phyloP scores from a whole-genome alignment of 2,888 invertebrate species.

The Ectobius pallidus region DNA sequence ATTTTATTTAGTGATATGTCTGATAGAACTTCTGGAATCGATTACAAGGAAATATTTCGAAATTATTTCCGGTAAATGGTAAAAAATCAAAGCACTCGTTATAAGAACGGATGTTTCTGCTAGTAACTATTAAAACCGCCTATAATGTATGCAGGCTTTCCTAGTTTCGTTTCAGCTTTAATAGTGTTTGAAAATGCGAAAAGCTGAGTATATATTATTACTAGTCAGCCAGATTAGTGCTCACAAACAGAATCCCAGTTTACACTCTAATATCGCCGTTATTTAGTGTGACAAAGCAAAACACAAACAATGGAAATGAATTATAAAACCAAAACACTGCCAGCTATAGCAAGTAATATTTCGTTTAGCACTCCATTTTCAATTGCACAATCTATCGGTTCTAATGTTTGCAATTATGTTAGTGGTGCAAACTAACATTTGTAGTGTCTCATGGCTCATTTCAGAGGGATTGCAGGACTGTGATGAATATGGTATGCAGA shows the following conservation, averaged over 20 bases:
- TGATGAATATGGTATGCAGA: slow-evolving; percentile 20
- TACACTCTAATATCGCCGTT: not conserved
- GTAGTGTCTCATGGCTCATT: not conserved
- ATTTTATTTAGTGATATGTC: too few species aligned
- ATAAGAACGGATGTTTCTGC: too few species aligned
- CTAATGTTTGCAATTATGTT: not conserved
- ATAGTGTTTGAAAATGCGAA: too few species aligned
- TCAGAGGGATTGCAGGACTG: not conserved
- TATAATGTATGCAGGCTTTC: too few species aligned
- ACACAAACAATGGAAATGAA: not conserved
- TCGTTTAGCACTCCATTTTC: not conserved
- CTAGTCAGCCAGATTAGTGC: not conserved
- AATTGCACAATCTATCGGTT: not conserved
- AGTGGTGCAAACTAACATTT: not conserved
- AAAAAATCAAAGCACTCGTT: too few species aligned
- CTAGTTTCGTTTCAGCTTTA: too few species aligned
- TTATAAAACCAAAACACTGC: not conserved
- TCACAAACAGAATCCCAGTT: not conserved
- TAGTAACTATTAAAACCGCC: too few species aligned
- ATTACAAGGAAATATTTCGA: too few species aligned
- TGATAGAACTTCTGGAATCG: too few species aligned
- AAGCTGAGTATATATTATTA: too few species aligned
- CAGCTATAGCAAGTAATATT: not conserved
- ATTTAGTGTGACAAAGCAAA: not conserved
- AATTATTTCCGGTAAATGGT: too few species aligned